phyloP scores from a whole-genome alignment of 2,888 invertebrate genomes.

The Trypoxylon attenuatum region DNA sequence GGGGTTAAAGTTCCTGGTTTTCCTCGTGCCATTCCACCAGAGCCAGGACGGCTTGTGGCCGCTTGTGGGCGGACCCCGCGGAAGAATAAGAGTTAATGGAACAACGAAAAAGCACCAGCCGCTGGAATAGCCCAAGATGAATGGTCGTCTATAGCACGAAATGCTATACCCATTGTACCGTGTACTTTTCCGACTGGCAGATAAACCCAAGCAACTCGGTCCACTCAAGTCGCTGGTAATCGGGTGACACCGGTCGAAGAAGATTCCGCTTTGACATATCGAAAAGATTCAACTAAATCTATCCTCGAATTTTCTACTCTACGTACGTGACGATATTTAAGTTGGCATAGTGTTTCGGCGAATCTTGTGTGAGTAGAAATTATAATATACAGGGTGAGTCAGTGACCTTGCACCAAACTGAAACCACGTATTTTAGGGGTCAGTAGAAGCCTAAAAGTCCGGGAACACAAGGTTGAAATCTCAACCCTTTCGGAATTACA shows the following conservation, averaged over 20 bases:
- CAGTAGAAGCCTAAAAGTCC: too few species aligned
- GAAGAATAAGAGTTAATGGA: constrained; percentile 66
- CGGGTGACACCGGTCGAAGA: background rate
- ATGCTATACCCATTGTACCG: constrained; percentile 46
- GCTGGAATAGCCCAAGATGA: constrained; percentile 47
- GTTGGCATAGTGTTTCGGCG: too few species aligned
- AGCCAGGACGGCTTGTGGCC: constrained; percentile 49
- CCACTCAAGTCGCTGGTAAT: constrained; percentile 33
- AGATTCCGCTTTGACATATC: background rate
- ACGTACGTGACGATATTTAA: too few species aligned
- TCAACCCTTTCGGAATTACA: too few species aligned
- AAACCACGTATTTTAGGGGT: too few species aligned
- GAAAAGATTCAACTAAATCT: constrained; percentile 4
- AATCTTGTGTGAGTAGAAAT: too few species aligned
- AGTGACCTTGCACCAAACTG: too few species aligned
- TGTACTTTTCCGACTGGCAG: constrained; percentile 23
- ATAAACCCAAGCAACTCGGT: constrained; percentile 2
- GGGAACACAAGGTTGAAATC: too few species aligned
- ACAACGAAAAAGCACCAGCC: constrained; percentile 52
- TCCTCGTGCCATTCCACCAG: constrained; percentile 31
- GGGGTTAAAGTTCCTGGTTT: constrained; percentile 62
- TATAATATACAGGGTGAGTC: too few species aligned
- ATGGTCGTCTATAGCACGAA: constrained; percentile 42
- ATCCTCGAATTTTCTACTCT: constrained; percentile 27
- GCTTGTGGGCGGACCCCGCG: too few species aligned